Evolutionary conservation across 1,140 invertebrate genomes (phyloP).

Genomic region (Drosophila willistoni): DNA sequence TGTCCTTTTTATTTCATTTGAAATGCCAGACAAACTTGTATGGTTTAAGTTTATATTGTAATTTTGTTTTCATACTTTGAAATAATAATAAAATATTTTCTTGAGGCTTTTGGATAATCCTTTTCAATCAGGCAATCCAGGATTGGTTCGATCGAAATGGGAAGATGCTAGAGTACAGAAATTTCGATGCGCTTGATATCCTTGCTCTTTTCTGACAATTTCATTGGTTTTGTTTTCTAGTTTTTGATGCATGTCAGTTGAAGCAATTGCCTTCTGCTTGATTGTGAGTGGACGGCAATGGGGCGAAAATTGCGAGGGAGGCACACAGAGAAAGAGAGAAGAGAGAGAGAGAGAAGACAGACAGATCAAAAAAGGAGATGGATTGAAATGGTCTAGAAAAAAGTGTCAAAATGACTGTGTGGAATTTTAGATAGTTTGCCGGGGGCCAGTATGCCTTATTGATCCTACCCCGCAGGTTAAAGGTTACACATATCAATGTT

Average conservation of each 20-base stretch:
- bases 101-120: too few relatives aligned
- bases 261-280: conserved; percentile 7
- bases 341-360: not conserved
- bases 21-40: too few relatives aligned
- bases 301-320: not conserved
- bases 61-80: too few relatives aligned
- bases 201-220: not conserved
- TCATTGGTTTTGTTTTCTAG: conserved; percentile 21
- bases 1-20: too few relatives aligned
- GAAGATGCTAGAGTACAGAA: not conserved
- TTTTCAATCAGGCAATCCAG: too few relatives aligned
- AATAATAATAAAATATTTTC: too few relatives aligned
- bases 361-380: not conserved
- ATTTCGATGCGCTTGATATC: not conserved
- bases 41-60: too few relatives aligned
- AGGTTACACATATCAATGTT: not conserved
- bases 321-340: not conserved
- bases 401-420: conserved; percentile 7
- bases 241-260: not conserved
- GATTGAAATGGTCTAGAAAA: conserved; percentile 9
- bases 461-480: not conserved
- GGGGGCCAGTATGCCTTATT: not conserved
- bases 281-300: conserved; percentile 6
- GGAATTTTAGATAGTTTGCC: not conserved
- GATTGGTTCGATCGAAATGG: not conserved